phyloP scores from a whole-genome alignment of 1,140 invertebrate species.

The Penaeus indicus region DNA sequence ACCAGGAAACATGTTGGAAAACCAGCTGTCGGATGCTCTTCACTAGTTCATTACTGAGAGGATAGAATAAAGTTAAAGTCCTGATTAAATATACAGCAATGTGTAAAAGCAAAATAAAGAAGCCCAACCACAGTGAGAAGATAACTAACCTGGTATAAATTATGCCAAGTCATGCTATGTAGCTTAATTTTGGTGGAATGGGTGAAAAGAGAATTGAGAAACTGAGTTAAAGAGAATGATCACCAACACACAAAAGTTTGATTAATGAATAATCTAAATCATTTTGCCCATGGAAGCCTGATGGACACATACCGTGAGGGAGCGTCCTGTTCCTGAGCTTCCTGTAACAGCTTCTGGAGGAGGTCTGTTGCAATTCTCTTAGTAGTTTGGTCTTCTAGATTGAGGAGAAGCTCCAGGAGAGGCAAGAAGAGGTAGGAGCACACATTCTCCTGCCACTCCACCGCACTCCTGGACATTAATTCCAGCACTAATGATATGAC shows the following conservation, averaged over 20 bases:
- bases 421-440: slow-evolving; percentile 36
- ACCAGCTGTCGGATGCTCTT: slow-evolving; percentile 46
- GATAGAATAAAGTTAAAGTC: neutral
- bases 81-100: neutral
- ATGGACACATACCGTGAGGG: slow-evolving; percentile 5
- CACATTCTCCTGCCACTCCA: slow-evolving; percentile 32
- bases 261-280: no score
- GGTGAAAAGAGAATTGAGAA: no score
- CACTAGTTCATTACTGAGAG: slow-evolving; percentile 42
- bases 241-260: no score
- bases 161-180: no score
- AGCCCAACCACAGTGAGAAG: no score
- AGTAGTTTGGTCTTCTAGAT: slow-evolving; percentile 48
- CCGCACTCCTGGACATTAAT: slow-evolving; percentile 11
- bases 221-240: no score
- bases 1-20: slow-evolving; percentile 55
- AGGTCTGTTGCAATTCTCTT: slow-evolving; percentile 55
- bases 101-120: neutral
- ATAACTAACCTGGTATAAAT: no score
- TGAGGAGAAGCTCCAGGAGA: slow-evolving; percentile 51
- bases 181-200: no score
- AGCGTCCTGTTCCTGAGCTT: slow-evolving; percentile 1
- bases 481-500: slow-evolving; percentile 42
- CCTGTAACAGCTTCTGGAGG: slow-evolving; percentile 48
- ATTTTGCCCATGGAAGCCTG: no score